phyloP scores from a whole-genome alignment of 2,113 vertebrate genomes.

The Sialia sialis region DNA sequence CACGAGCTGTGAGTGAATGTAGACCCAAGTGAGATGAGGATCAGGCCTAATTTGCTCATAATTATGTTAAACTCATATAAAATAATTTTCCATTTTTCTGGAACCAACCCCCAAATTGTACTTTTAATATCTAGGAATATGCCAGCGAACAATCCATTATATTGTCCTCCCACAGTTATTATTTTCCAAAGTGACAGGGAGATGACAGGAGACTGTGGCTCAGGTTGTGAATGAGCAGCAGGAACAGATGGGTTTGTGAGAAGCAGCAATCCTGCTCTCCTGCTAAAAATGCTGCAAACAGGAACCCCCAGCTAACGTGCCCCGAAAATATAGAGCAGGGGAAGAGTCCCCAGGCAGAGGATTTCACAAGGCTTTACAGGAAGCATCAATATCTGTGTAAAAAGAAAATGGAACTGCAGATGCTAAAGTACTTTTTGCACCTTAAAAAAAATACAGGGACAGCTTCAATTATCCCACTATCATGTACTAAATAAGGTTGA shows the following conservation, averaged over 20 bases:
- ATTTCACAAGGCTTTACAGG: constrained; percentile 3
- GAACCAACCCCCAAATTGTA: neutral
- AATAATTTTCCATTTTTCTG: neutral
- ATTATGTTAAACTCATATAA: neutral
- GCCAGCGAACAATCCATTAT: neutral
- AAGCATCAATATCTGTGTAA: neutral
- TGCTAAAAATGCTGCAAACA: neutral
- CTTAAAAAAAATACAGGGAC: neutral
- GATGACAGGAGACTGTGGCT: constrained; percentile 31
- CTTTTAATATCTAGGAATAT: neutral
- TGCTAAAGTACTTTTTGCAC: neutral
- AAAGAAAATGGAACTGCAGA: constrained; percentile 4
- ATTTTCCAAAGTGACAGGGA: neutral
- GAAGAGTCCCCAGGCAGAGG: neutral
- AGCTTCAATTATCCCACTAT: constrained; percentile 22
- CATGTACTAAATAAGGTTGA: constrained; percentile 16
- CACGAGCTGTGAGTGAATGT: neutral
- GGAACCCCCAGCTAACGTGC: neutral
- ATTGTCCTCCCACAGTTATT: constrained; percentile 24
- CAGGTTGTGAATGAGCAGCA: constrained; percentile 48
- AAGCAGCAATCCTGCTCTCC: neutral
- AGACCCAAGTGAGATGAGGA: neutral
- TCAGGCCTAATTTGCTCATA: neutral
- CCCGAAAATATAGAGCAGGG: constrained; percentile 16
- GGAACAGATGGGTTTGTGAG: constrained; percentile 39